Evolutionary conservation across 1,140 invertebrate genomes (phyloP), one percentile per base, ranked within the genome.

Genomic region (Diachasmimorpha longicaudata): DNA sequence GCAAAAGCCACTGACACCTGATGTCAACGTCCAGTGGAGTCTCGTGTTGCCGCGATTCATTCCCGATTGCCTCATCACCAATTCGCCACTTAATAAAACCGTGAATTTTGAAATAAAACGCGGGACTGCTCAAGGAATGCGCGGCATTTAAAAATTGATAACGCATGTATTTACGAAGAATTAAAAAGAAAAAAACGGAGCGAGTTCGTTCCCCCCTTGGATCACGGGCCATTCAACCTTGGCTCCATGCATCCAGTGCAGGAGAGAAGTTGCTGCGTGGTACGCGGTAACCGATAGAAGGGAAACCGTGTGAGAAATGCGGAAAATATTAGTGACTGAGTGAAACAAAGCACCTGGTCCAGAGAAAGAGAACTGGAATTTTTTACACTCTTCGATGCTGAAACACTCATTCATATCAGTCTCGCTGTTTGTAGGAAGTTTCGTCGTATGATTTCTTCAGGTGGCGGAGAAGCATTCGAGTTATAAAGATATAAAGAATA

Each of bases 171-270:
- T 25, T 14, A 52, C 48, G 23, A 8, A 13, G 11, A 8, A 19
- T 42, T 23, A 63, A 63, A 63, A 6, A 31, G 31, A 31, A 39
- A 63, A 71, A 77, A 73, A 25, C 14, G 2, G 23, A 44, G 68
- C 36, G 58, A 68, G 71, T 74, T 77, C 76, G 71, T 72, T 77
- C 71, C 71, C 71, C 71, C 70, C 66, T 73, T 36, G 76, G 21
- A 70, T n/a, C 71, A 42, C 71, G 66, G 76, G 66, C 76, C 71
- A 58, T 74, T 71, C 70, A 77, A 77, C 70, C 70, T 77, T 52
- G 67, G 42, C 37, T 72, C 58, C 70, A 76, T 58, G 37, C 31
- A 67, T 25, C 19, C 37, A 70, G 67, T 52, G 37, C 66, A 77
- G 70, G 52, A 77, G 63, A 52, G 9, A 36, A 46, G 63, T 58